These are phyloP conservation scores for Athene noctua DNA, from an alignment of 2,113 vertebrate genomes.

Conservation along the genomic window DNA sequence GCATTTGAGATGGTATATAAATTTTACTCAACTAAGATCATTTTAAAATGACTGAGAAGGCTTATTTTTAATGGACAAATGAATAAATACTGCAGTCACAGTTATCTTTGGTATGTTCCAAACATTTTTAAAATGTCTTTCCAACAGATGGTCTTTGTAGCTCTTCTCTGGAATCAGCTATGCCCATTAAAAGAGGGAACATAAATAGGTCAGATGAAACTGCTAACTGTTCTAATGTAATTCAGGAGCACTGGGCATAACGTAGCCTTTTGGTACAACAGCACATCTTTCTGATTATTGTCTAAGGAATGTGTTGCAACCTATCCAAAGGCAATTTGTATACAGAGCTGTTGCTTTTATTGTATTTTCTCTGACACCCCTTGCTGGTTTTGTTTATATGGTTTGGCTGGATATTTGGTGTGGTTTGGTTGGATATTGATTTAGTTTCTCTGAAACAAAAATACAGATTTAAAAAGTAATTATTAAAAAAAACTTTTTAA, in stretches of 20 bases:
- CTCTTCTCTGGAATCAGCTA: constrained; percentile 3
- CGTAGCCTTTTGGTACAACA: not conserved
- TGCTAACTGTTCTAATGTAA: not conserved
- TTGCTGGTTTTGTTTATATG: not conserved
- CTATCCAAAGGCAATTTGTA: not conserved
- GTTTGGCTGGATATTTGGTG: not conserved
- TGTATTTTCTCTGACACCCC: not conserved
- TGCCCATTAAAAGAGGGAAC: not conserved
- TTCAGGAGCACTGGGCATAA: not conserved
- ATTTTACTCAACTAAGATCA: not conserved
- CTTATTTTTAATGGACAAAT: not conserved
- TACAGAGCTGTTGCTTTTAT: not conserved
- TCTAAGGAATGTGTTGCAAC: not conserved
- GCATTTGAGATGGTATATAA: not conserved
- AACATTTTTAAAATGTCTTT: not conserved
- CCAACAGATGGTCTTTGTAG: not conserved
- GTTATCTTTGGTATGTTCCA: not conserved
- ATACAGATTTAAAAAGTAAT: not conserved
- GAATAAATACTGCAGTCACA: not conserved
- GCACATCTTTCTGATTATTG: not conserved
- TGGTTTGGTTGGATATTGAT: not conserved
- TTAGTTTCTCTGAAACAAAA: not conserved
- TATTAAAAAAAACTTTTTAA: not conserved
- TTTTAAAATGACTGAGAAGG: not conserved
- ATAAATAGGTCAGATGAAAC: not conserved